These are phyloP conservation scores for Tamandua tetradactyla DNA, from an alignment of 2,797 vertebrate species.

Conservation along the genomic window DNA sequence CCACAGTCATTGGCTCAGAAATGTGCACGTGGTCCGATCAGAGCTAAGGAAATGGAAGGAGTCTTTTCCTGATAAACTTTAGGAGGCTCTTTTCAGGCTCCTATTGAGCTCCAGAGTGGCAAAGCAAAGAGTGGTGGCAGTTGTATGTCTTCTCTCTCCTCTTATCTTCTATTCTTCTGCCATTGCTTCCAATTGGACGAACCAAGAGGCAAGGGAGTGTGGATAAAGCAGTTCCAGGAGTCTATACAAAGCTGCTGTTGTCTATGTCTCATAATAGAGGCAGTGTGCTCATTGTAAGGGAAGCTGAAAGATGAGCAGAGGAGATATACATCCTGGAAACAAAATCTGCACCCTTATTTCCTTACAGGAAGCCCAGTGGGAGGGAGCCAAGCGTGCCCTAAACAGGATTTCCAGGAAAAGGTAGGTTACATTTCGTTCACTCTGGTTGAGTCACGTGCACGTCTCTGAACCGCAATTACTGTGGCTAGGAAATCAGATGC, in stretches of 20 bases:
- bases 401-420: not conserved
- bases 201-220: too few species aligned
- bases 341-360: not conserved
- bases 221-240: not conserved
- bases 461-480: not conserved
- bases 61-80: not conserved
- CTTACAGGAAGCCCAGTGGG: not conserved
- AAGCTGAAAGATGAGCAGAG: not conserved
- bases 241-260: not conserved
- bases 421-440: accelerated
- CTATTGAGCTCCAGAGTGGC: not conserved
- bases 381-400: not conserved
- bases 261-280: not conserved
- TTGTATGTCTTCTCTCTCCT: accelerated
- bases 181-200: not conserved
- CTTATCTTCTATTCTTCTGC: not conserved
- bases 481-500: not conserved
- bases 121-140: not conserved
- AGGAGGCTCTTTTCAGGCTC: too few species aligned
- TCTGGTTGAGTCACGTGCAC: accelerated
- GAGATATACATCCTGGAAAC: not conserved
- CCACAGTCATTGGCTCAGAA: too few species aligned
- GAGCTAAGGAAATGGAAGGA: not conserved
- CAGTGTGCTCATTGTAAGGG: not conserved
- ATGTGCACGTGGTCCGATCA: not conserved